Evolutionary conservation across 2,113 vertebrate species (phyloP), one percentile per base, ranked within the genome.

Genomic region (Toxotes chatareus): DNA sequence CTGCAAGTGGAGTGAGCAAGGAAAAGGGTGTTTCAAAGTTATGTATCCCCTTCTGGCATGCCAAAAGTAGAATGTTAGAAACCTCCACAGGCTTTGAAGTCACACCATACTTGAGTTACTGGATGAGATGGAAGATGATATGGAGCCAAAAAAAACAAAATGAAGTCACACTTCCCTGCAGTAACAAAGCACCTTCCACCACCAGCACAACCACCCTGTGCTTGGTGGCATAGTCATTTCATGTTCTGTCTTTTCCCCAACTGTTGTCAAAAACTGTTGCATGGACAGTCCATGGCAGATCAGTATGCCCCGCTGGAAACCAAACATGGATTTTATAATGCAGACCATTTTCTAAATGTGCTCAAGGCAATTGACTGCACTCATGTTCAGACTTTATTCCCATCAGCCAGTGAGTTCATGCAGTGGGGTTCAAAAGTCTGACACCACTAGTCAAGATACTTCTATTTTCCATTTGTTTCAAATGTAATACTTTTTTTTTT

Each of bases 121-220:
- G 36, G 44, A 74, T 56, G 21, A 75, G 79, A 79, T 34, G 3
- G 49, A 84, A 57, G 57, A 71, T 32, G 63, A 73, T 70, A 21
- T 23, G 36, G n/a, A 80, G 44, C 46, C 63, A 57, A 63, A n/a
- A 46, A 65, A 46, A 65, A 17, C 13, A 36, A 47, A 84, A 62
- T 44, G 7, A 27, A 49, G 62, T 42, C 13, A 66, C 38, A 47
- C 38, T 57, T 78, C 38, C 46, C 31, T 46, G 55, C 53, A 16
- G 42, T 3, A 57, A 47, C 38, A 63, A 63, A 79, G n/a, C 57
- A 73, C 16, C 46, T 40, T 55, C 49, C 47, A 46, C 40, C 27
- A 27, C 42, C 13, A 11, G 34, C 8, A 40, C 32, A 36, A 47
- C 6, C 51, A 27, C 31, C 42, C 44, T 13, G 7, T 14, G 32